Evolutionary conservation across 2,888 invertebrate species (phyloP).

Genomic region (Allacma fusca): DNA sequence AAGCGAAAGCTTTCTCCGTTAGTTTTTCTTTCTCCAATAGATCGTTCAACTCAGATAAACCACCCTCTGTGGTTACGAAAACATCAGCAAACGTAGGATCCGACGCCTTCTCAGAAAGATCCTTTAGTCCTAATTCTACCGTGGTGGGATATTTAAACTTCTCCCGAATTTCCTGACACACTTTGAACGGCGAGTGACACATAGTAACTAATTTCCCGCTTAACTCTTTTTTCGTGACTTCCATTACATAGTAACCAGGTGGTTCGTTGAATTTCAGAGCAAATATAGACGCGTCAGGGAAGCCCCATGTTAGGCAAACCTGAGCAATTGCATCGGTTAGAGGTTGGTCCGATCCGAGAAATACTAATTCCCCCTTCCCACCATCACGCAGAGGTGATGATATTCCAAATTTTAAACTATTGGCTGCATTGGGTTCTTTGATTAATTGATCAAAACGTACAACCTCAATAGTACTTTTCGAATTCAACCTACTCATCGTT

Average conservation of each 20-base stretch:
- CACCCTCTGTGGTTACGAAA: conserved; percentile 65
- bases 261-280: conserved; percentile 87
- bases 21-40: conserved; percentile 63
- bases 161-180: conserved; percentile 64
- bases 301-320: conserved; percentile 85
- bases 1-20: conserved; percentile 49
- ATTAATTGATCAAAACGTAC: neutral
- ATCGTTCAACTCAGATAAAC: conserved; percentile 64
- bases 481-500: neutral
- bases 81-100: conserved; percentile 67
- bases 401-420: conserved; percentile 51
- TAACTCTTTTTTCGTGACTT: conserved; percentile 54
- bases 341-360: conserved; percentile 71
- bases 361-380: conserved; percentile 56
- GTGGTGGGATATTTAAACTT: conserved; percentile 62
- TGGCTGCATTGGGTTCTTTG: conserved; percentile 32
- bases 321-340: conserved; percentile 83
- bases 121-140: conserved; percentile 63
- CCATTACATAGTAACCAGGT: conserved; percentile 59
- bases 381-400: conserved; percentile 48
- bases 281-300: conserved; percentile 84
- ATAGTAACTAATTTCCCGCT: conserved; percentile 56
- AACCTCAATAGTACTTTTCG: neutral
- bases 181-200: conserved; percentile 64
- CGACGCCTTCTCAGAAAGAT: conserved; percentile 63